Conservation (phyloP, 2,797 vertebrate species). For the Siniperca obscura region DNA sequence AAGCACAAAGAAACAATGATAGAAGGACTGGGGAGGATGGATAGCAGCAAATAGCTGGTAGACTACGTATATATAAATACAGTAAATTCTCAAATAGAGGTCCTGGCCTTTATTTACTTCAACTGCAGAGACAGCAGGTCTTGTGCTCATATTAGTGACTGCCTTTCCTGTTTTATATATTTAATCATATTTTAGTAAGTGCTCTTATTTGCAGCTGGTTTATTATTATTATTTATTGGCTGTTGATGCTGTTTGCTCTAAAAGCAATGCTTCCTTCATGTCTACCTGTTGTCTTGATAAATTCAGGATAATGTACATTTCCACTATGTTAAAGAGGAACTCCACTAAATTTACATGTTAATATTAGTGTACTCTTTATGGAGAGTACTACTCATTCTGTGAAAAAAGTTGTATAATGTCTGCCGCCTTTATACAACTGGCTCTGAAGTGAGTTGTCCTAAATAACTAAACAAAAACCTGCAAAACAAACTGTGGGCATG, state of each 20-base stretch:
- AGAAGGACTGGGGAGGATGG: conserved; percentile 37
- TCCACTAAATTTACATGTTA: background rate
- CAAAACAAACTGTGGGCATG: background rate
- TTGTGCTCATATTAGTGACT: background rate
- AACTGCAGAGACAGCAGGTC: background rate
- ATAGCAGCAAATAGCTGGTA: conserved; percentile 31
- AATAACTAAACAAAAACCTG: background rate
- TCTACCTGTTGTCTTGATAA: background rate
- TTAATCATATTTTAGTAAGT: background rate
- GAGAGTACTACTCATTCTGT: background rate
- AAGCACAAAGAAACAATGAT: conserved; percentile 56
- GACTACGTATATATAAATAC: background rate
- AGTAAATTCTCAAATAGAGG: conserved; percentile 16
- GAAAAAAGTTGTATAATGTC: background rate
- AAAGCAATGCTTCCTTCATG: background rate
- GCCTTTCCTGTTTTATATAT: background rate
- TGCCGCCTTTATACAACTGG: no score
- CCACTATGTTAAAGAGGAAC: background rate
- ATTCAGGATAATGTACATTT: background rate
- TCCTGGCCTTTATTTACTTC: conserved; percentile 9
- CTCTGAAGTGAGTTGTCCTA: background rate
- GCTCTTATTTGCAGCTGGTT: background rate
- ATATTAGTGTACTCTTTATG: background rate
- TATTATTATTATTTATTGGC: background rate
- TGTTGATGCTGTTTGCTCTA: background rate